phyloP scores from a whole-genome alignment of 2,113 vertebrate species.

The Psammodynastes pulverulentus region DNA sequence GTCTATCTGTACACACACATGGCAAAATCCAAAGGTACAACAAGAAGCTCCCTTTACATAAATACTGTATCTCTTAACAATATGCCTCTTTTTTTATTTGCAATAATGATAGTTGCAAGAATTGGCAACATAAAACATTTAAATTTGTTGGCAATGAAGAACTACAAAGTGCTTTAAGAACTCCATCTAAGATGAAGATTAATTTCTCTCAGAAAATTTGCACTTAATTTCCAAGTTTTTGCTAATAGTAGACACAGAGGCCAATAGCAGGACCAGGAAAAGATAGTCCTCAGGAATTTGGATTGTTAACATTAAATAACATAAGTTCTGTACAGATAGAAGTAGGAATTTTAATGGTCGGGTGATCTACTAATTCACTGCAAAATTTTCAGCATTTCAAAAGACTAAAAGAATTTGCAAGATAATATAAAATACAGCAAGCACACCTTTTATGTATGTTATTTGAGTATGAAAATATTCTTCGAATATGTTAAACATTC shows the following conservation, averaged over 20 bases:
- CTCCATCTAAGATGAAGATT: slow-evolving; percentile 75
- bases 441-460: slow-evolving; percentile 79
- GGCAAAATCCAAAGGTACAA: slow-evolving; percentile 57
- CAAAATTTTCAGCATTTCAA: slow-evolving; percentile 71
- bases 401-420: slow-evolving; percentile 68
- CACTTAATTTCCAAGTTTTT: slow-evolving; percentile 71
- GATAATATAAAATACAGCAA: slow-evolving; percentile 79
- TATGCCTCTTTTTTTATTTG: slow-evolving; percentile 64
- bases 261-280: slow-evolving; percentile 65
- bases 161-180: slow-evolving; percentile 93
- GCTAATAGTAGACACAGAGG: slow-evolving; percentile 58
- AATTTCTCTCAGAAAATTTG: slow-evolving; percentile 68
- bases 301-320: slow-evolving; percentile 46
- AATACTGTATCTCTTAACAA: slow-evolving; percentile 67
- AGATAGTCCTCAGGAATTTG: slow-evolving; percentile 72
- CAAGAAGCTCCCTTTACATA: slow-evolving; percentile 55
- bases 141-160: slow-evolving; percentile 88
- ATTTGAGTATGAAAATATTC: slow-evolving; percentile 87
- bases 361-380: slow-evolving; percentile 61
- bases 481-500: slow-evolving; percentile 84
- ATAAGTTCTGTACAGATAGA: slow-evolving; percentile 52
- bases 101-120: slow-evolving; percentile 68
- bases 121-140: slow-evolving; percentile 81
- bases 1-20: not conserved
- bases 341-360: slow-evolving; percentile 58